Evolutionary conservation across 2,797 vertebrate species (phyloP).

Genomic region (Rhodeus uyekii): DNA sequence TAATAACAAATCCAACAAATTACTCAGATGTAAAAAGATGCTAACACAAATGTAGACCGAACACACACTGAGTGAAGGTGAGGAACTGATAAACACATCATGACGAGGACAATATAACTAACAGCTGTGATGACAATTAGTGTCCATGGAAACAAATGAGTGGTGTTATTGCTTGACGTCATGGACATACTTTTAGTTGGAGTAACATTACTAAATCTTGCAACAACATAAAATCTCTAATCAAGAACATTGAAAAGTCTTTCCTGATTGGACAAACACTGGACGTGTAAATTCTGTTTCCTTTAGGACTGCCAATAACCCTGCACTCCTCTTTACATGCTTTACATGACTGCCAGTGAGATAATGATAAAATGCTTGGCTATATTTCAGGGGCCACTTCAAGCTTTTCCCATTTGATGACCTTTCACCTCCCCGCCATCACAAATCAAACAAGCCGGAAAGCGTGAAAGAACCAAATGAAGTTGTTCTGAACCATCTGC

Average conservation of each 20-base stretch:
- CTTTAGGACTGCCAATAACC: neutral
- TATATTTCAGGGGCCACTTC: slow-evolving; percentile 22
- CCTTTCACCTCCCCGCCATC: slow-evolving; percentile 32
- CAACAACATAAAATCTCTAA: neutral
- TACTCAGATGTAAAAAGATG: too few relatives aligned
- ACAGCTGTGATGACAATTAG: too few relatives aligned
- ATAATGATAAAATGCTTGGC: slow-evolving; percentile 17
- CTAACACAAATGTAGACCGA: too few relatives aligned
- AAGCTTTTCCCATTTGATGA: slow-evolving; percentile 19
- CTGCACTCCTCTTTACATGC: neutral
- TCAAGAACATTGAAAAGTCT: neutral
- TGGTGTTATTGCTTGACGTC: neutral
- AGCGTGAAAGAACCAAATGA: slow-evolving; percentile 18
- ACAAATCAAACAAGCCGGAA: slow-evolving; percentile 14
- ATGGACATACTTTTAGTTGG: neutral
- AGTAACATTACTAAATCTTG: neutral
- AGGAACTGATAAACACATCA: too few relatives aligned
- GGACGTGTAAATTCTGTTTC: neutral
- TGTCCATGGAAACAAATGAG: too few relatives aligned
- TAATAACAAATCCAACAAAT: too few relatives aligned
- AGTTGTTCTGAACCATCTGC: slow-evolving; percentile 30
- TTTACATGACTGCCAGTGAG: neutral
- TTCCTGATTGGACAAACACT: neutral
- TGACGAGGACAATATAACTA: too few relatives aligned
- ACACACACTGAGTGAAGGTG: too few relatives aligned